phyloP scores from a whole-genome alignment of 2,113 vertebrate species.

The Chiloscyllium plagiosum region DNA sequence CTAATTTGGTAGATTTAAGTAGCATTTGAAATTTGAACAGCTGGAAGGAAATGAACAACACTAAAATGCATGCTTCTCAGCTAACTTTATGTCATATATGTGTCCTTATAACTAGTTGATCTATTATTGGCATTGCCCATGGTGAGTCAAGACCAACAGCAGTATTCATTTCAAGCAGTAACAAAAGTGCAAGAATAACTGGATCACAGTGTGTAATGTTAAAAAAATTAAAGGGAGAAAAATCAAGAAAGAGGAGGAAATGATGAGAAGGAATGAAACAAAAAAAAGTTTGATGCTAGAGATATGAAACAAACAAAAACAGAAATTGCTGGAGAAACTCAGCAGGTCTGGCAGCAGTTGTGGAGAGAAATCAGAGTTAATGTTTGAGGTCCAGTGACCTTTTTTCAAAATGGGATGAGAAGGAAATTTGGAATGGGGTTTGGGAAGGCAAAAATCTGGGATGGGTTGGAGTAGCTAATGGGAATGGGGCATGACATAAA shows the following conservation, averaged over 20 bases:
- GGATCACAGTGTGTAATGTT: background rate
- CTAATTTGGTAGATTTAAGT: background rate
- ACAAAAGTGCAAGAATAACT: background rate
- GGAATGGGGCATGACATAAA: no score
- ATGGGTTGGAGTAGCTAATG: no score
- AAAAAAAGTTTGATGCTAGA: no score
- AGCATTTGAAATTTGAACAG: background rate
- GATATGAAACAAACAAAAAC: no score
- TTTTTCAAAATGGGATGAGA: no score
- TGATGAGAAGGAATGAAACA: background rate
- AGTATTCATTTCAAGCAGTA: background rate
- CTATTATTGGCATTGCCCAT: background rate
- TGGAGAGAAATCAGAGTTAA: no score
- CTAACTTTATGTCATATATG: background rate
- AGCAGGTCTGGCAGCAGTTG: no score
- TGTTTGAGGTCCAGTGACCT: no score
- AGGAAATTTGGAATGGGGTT: no score
- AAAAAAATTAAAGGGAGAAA: background rate
- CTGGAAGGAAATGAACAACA: background rate
- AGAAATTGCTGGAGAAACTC: no score
- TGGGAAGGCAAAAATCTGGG: no score
- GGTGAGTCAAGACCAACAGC: background rate
- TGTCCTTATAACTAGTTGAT: background rate
- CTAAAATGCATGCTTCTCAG: background rate
- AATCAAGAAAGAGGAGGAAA: background rate